Evolutionary conservation across 2,113 vertebrate genomes (phyloP).

Genomic region (Chaetorhynchus papuensis): DNA sequence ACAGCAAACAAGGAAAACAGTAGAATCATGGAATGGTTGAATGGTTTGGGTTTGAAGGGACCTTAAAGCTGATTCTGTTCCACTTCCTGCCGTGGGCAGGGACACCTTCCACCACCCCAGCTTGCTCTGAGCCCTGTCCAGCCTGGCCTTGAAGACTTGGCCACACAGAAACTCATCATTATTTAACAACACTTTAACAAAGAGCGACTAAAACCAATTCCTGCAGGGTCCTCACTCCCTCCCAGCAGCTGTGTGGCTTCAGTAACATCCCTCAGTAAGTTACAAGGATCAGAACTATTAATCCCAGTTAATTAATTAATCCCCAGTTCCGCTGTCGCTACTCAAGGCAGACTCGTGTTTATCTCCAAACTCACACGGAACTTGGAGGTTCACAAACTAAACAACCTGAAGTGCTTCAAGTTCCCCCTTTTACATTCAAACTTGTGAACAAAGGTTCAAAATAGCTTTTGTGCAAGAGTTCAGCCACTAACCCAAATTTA

Average conservation of each 20-base stretch:
- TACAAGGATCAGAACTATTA: neutral
- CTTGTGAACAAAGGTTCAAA: neutral
- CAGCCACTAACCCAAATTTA: neutral
- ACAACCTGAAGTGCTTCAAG: neutral
- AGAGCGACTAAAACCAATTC: rapidly evolving
- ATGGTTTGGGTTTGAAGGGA: neutral
- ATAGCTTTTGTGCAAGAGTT: neutral
- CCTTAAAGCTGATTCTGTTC: neutral
- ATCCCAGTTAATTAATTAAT: neutral
- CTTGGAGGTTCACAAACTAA: neutral
- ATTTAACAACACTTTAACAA: neutral
- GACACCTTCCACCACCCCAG: neutral
- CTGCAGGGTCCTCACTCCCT: neutral
- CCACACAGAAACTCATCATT: neutral
- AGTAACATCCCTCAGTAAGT: neutral
- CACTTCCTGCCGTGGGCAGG: neutral
- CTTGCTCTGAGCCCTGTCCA: neutral
- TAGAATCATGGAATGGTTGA: rapidly evolving
- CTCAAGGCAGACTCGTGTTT: neutral
- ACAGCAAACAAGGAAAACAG: neutral
- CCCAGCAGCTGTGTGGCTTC: neutral
- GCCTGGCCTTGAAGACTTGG: neutral
- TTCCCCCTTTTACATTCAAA: neutral
- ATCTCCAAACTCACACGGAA: neutral
- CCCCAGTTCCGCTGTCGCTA: neutral